Evolutionary conservation across 2,113 vertebrate species (phyloP).

Genomic region (Ailuropoda melanoleuca): DNA sequence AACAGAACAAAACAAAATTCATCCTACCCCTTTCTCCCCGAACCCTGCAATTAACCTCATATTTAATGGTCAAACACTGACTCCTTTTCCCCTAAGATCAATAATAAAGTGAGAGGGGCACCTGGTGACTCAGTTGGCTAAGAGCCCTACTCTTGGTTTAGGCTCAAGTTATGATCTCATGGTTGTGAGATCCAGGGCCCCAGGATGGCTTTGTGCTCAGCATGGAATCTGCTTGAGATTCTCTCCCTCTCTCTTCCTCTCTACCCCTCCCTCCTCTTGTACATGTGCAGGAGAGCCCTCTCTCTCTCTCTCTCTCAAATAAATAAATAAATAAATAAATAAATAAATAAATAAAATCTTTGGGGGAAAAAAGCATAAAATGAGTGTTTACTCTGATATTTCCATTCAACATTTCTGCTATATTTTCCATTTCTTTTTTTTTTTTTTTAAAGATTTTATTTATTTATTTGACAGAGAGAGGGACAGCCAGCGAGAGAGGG

Average conservation of each 20-base stretch:
- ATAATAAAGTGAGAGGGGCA: neutral
- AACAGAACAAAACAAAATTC: neutral
- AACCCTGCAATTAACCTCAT: neutral
- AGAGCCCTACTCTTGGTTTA: neutral
- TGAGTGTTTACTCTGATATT: neutral
- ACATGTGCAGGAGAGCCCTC: neutral
- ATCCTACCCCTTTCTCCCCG: fast-evolving
- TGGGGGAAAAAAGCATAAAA: neutral
- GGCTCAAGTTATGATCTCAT: neutral
- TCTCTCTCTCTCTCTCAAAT: neutral
- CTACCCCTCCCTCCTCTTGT: neutral
- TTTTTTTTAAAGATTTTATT: too few relatives aligned
- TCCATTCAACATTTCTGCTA: neutral
- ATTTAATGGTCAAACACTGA: neutral
- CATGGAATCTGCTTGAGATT: neutral
- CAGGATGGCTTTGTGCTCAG: neutral
- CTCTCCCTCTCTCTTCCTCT: neutral
- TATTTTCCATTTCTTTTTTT: neutral
- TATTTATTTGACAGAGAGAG: too few relatives aligned
- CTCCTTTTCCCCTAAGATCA: neutral
- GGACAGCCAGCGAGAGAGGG: too few relatives aligned
- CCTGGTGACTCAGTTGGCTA: neutral
- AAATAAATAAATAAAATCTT: neutral
- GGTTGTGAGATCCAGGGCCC: neutral
- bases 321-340: neutral